Conservation (phyloP, 2,113 vertebrate genomes). For the Gallinago undulata region DNA sequence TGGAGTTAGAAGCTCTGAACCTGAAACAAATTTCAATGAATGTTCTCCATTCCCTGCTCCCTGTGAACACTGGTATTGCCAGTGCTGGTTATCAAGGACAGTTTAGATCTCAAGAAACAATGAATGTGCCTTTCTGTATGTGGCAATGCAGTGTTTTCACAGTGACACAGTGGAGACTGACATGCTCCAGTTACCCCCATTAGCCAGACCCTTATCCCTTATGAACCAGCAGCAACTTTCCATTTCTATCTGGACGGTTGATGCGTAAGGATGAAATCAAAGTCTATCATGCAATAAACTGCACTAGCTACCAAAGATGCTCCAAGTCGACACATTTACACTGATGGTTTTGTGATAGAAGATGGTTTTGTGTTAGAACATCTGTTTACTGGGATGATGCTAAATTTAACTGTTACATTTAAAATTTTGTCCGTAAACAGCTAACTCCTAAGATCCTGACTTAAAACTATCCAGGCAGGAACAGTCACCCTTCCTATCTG, state of each 20-base stretch:
- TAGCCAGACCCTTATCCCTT: background rate
- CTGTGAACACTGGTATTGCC: background rate
- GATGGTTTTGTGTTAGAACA: background rate
- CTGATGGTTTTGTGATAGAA: background rate
- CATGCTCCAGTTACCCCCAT: background rate
- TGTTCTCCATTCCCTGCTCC: background rate
- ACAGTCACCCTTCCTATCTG: background rate
- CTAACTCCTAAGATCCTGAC: background rate
- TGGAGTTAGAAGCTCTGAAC: conserved; percentile 6
- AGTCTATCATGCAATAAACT: background rate
- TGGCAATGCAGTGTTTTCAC: background rate
- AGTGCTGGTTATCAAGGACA: background rate
- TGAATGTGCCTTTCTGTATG: background rate
- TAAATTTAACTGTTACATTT: background rate
- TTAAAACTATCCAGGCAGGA: background rate
- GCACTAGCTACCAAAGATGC: background rate
- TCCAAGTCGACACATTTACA: background rate
- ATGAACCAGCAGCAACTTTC: background rate
- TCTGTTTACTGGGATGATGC: background rate
- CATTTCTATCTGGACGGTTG: background rate
- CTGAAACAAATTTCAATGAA: conserved; percentile 61
- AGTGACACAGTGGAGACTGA: background rate
- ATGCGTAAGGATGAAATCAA: background rate
- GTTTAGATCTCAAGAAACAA: background rate
- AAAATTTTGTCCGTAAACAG: background rate